Conservation (phyloP, 2,888 invertebrate species). For the Dysmachus trigonus region DNA sequence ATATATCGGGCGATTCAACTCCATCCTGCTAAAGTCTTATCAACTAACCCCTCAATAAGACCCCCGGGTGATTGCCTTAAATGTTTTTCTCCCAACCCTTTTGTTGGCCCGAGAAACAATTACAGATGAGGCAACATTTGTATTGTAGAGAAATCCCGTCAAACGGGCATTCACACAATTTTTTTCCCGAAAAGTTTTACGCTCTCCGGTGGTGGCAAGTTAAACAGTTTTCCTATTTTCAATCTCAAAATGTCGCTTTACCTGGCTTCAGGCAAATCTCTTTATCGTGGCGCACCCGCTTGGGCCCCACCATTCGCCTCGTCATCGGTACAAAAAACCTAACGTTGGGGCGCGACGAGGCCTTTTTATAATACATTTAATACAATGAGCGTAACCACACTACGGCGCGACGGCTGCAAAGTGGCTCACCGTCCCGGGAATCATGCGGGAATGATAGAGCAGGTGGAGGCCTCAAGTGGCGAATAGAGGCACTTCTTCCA, state of each 20-base stretch:
- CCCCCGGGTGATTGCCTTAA: background rate
- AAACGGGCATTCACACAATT: constrained; percentile 5
- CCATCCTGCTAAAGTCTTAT: constrained; percentile 28
- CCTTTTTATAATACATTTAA: background rate
- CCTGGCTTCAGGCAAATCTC: background rate
- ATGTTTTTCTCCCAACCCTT: constrained; percentile 6
- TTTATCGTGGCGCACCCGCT: background rate
- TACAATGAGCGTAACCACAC: background rate
- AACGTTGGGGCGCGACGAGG: background rate
- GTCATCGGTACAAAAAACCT: background rate
- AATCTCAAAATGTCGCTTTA: background rate
- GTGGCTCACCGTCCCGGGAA: background rate
- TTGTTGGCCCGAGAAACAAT: constrained; percentile 27
- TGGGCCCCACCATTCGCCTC: background rate
- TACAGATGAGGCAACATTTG: constrained; percentile 4
- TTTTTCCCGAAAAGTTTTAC: background rate
- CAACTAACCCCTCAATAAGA: constrained; percentile 7
- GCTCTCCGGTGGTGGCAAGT: background rate
- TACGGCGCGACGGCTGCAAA: background rate
- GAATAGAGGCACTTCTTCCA: background rate
- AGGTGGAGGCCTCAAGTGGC: background rate
- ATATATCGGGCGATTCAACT: background rate
- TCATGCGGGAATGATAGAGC: background rate
- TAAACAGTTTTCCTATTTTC: background rate
- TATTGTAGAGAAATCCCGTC: background rate